phyloP scores from a whole-genome alignment of 2,113 vertebrate species.

The Bungarus multicinctus region DNA sequence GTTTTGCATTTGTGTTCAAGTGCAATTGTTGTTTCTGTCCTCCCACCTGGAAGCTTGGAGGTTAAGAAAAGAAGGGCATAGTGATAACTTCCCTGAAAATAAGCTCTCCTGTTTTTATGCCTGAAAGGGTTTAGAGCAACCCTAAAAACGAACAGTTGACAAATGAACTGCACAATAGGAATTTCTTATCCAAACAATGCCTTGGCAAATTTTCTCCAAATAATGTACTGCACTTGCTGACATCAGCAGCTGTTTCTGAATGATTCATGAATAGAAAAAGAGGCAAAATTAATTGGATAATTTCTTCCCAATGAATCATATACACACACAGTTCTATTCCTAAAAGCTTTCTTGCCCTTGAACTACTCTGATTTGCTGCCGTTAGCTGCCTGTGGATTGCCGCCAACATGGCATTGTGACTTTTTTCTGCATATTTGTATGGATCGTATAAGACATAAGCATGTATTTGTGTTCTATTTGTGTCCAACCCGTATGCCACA shows the following conservation, averaged over 20 bases:
- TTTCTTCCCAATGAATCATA: slow-evolving; percentile 64
- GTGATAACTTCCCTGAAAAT: background rate
- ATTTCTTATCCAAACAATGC: background rate
- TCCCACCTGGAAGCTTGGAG: background rate
- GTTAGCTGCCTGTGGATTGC: slow-evolving; percentile 66
- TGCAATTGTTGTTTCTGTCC: background rate
- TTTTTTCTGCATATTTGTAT: slow-evolving; percentile 75
- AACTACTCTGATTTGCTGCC: slow-evolving; percentile 61
- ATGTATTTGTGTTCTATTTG: slow-evolving; percentile 76
- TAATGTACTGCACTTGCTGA: slow-evolving; percentile 34
- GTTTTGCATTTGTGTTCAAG: background rate
- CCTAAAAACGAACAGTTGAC: slow-evolving; percentile 36
- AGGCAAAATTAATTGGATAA: slow-evolving; percentile 63
- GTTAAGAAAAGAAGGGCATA: background rate
- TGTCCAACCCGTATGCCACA: background rate
- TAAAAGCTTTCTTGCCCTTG: slow-evolving; percentile 69
- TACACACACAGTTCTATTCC: slow-evolving; percentile 37
- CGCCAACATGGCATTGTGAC: slow-evolving; percentile 71
- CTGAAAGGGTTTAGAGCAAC: background rate
- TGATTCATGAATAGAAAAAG: slow-evolving; percentile 58
- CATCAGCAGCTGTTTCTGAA: slow-evolving; percentile 46
- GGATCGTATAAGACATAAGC: slow-evolving; percentile 67
- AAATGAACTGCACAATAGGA: slow-evolving; percentile 12
- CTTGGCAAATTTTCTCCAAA: slow-evolving; percentile 5
- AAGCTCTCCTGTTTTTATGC: background rate